Evolutionary conservation across 2,113 vertebrate genomes (phyloP).

Genomic region (Phyllostomus hastatus): DNA sequence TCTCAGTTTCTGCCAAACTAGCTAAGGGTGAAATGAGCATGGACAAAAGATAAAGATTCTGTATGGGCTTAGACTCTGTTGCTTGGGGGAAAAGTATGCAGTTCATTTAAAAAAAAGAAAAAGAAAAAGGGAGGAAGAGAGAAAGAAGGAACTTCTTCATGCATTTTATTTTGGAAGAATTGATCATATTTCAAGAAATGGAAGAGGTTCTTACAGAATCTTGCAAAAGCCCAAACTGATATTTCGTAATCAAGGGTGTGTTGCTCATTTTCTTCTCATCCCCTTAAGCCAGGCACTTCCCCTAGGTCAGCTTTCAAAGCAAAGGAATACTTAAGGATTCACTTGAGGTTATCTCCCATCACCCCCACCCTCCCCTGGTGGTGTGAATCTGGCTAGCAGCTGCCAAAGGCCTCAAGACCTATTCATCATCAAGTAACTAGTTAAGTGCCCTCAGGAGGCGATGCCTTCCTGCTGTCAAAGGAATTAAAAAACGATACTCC

Average conservation of each 20-base stretch:
- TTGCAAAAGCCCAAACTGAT: neutral
- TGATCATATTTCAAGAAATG: conserved; percentile 11
- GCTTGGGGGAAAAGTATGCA: neutral
- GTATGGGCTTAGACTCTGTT: conserved; percentile 36
- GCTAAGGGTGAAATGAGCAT: conserved; percentile 55
- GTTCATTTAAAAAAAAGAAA: neutral
- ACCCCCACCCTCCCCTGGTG: neutral
- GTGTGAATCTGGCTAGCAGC: neutral
- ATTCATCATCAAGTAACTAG: conserved; percentile 35
- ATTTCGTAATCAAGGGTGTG: neutral
- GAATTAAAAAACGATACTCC: neutral
- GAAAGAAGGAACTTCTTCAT: neutral
- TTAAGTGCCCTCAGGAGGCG: neutral
- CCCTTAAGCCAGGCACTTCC: neutral
- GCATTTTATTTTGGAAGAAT: neutral
- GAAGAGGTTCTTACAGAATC: neutral
- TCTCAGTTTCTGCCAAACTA: conserved; percentile 57
- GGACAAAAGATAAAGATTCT: conserved; percentile 63
- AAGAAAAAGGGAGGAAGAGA: neutral
- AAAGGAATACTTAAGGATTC: conserved; percentile 4
- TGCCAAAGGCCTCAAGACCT: neutral
- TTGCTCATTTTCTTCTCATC: neutral
- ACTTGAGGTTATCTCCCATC: conserved; percentile 22
- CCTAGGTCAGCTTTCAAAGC: neutral
- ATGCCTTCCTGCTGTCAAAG: conserved; percentile 14